A percentile compares a stretch with the other conserved stretches of the same genome.
Evolutionary conservation across 2,888 invertebrate genomes (phyloP).

Genomic region (Hirtodrosophila histrioides): DNA sequence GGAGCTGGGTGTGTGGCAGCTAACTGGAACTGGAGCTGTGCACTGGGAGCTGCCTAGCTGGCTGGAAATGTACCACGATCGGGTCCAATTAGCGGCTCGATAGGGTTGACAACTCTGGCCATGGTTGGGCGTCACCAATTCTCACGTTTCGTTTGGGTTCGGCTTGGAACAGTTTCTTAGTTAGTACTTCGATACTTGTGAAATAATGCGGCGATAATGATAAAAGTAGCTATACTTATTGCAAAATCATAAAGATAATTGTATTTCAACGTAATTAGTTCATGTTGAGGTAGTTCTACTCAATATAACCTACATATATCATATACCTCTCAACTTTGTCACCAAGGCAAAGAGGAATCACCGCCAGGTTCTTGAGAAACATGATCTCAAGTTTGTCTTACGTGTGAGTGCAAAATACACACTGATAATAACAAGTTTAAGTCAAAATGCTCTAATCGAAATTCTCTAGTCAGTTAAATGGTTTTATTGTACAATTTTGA

Average conservation of each 20-base stretch:
- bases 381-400: slow-evolving; percentile 8
- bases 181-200: slow-evolving; percentile 33
- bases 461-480: too few species aligned
- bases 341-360: background rate
- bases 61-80: slow-evolving; percentile 43
- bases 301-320: slow-evolving; percentile 15
- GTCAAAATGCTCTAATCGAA: too few species aligned
- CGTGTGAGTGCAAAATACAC: background rate
- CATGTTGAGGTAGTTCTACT: slow-evolving; percentile 57
- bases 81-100: slow-evolving; percentile 43
- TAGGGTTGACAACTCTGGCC: slow-evolving; percentile 35
- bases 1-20: slow-evolving; percentile 1
- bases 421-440: background rate
- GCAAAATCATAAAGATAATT: slow-evolving; percentile 60
- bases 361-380: slow-evolving; percentile 1
- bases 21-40: background rate
- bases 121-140: slow-evolving; percentile 24
- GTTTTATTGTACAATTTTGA: too few species aligned
- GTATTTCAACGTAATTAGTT: slow-evolving; percentile 40
- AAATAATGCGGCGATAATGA: slow-evolving; percentile 29
- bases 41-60: background rate
- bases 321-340: slow-evolving; percentile 16
- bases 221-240: slow-evolving; percentile 37
- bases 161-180: background rate
- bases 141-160: slow-evolving; percentile 10